A percentile compares a stretch with the other conserved stretches of the same genome.
phyloP scores from a whole-genome alignment of 2,888 invertebrate species.

The Apamea sordens region DNA sequence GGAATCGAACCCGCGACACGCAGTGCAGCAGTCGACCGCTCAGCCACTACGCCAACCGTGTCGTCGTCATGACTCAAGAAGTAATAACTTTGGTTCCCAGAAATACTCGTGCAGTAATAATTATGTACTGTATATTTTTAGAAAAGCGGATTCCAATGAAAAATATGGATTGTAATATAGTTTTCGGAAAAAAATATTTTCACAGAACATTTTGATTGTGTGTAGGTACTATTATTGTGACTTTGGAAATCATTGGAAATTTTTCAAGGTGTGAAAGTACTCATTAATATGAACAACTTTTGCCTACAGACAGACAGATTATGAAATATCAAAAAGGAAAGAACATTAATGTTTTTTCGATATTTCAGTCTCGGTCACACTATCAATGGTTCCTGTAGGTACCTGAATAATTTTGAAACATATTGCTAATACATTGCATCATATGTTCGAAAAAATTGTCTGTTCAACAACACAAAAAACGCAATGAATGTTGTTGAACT shows the following conservation, averaged over 20 bases:
- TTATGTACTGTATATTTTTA: neutral
- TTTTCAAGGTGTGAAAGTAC: neutral
- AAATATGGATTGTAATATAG: neutral
- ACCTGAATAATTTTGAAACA: too few species aligned
- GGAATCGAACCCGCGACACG: too few species aligned
- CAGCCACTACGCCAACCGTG: too few species aligned
- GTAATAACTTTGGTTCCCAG: neutral
- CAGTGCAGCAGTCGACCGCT: too few species aligned
- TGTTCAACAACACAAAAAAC: too few species aligned
- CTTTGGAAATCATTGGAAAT: neutral
- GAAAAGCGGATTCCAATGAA: neutral
- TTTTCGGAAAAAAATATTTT: neutral
- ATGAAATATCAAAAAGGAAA: neutral
- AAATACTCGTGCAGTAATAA: neutral
- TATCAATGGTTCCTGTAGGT: too few species aligned
- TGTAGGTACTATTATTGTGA: neutral
- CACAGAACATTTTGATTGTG: neutral
- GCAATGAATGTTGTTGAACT: too few species aligned
- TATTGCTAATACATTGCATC: too few species aligned
- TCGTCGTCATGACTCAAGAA: neutral
- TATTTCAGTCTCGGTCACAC: neutral
- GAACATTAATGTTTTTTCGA: neutral
- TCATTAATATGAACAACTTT: neutral
- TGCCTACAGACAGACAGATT: neutral
- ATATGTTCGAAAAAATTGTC: too few species aligned